Evolutionary conservation across 2,797 vertebrate genomes (phyloP).

Genomic region (Pangasius larnaudii): DNA sequence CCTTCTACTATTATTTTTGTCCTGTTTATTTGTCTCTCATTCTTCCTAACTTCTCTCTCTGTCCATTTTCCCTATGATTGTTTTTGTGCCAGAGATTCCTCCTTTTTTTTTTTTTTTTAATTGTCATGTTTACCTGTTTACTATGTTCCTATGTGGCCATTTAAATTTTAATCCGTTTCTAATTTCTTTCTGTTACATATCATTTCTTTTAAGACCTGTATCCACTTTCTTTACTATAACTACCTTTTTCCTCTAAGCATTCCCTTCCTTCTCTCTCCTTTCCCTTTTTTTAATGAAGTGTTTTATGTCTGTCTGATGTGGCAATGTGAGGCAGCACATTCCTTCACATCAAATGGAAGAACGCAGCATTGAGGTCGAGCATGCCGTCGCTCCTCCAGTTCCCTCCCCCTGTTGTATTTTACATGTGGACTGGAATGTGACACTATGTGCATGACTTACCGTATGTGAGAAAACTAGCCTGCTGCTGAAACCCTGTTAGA

Average conservation of each 20-base stretch:
- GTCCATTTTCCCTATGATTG: constrained; percentile 41
- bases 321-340: constrained; percentile 81
- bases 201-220: constrained; percentile 68
- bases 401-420: constrained; percentile 58
- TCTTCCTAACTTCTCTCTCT: constrained; percentile 46
- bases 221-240: constrained; percentile 71
- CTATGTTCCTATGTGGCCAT: constrained; percentile 12
- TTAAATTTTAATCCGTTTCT: constrained; percentile 60
- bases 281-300: neutral
- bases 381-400: constrained; percentile 82
- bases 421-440: constrained; percentile 16
- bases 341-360: constrained; percentile 87
- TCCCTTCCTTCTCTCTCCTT: neutral
- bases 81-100: neutral
- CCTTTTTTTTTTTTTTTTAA: too few species aligned
- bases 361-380: constrained; percentile 78
- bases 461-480: constrained; percentile 56
- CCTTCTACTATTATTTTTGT: constrained; percentile 49
- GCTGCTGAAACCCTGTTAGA: constrained; percentile 68
- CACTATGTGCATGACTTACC: constrained; percentile 33
- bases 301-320: constrained; percentile 80
- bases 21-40: constrained; percentile 44
- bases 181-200: constrained; percentile 58
- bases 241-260: constrained; percentile 65
- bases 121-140: neutral